Evolutionary conservation across 2,888 invertebrate species (phyloP).

Genomic region (Lasioglossum morio): DNA sequence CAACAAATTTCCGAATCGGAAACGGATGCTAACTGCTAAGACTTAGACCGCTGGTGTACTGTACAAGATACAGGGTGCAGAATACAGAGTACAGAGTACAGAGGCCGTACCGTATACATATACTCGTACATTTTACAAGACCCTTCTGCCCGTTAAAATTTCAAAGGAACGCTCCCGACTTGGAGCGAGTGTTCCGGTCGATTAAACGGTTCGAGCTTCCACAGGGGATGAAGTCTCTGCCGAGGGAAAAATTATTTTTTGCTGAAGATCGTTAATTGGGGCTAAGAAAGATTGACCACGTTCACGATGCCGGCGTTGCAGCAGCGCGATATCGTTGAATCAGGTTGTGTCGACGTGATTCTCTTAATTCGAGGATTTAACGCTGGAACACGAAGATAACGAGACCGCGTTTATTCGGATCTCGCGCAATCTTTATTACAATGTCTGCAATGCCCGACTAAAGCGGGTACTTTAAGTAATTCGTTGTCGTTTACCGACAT

Average conservation of each 20-base stretch:
- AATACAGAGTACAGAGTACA: neutral
- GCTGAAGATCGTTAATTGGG: neutral
- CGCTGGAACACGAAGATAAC: neutral
- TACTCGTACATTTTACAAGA: neutral
- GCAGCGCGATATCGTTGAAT: neutral
- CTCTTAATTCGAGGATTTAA: neutral
- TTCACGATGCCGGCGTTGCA: neutral
- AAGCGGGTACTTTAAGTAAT: neutral
- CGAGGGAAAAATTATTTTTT: neutral
- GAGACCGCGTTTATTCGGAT: neutral
- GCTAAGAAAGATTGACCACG: neutral
- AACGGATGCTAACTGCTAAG: neutral
- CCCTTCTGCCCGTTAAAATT: constrained; percentile 9
- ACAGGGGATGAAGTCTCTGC: neutral
- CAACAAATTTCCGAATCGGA: constrained; percentile 6
- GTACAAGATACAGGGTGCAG: neutral
- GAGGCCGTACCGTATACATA: neutral
- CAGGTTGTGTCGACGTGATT: neutral
- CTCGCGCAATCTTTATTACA: neutral
- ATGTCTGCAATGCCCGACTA: neutral
- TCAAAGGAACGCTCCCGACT: constrained; percentile 5
- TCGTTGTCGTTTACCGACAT: neutral
- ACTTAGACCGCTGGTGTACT: neutral
- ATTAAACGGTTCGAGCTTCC: neutral
- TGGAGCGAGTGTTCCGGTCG: constrained; percentile 8